Evolutionary conservation across 2,888 invertebrate species (phyloP), one percentile per base, ranked within the genome.

Genomic region (Erebia palarica): DNA sequence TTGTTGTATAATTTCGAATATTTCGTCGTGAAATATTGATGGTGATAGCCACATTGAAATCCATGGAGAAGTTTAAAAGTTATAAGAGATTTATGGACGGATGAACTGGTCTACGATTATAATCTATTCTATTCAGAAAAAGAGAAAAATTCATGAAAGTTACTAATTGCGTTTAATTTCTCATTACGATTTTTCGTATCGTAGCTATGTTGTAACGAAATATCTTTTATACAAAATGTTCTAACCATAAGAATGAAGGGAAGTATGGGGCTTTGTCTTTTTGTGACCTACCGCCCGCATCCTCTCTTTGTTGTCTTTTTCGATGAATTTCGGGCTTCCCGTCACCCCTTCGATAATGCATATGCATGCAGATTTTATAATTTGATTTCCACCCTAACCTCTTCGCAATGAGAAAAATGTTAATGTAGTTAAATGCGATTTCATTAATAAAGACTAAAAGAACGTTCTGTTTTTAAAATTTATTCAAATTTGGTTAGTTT

Each of bases 261-360:
- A 90, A 87, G 86, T 81, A 75, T 73, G 72, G 79, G 75, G 80
- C 74, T 85, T 86, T 81, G 85, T 88, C 89, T 90, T 90, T 89
- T 84, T 82, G 77, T 80, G 90, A 80, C 89, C 89, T 89, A 89
- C 89, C 86, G 84, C 82, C 82, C 80, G 86, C 86, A 90, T 92
- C 92, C 92, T 92, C 86, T 84, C 90, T 91, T 92, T 92, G 92
- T 92, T 92, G 91, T 90, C 81, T 78, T 79, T 79, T 88, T 85
- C 87, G 81, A 82, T 80, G 87, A 89, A 90, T 83, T 86, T 86
- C 85, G 82, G 87, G 89, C 89, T 90, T 90, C 90, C 81, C 82
- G 78, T 78, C 79, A 85, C 78, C 83, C 84, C 81, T 84, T 82
- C 77, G 83, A 86, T 85, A 81, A 86, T 86, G 81, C 69, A 73